Percentiles rank a stretch among this genome's conserved stretches.
Evolutionary conservation across 2,888 invertebrate species (phyloP).

Genomic region (Synergus itoensis): DNA sequence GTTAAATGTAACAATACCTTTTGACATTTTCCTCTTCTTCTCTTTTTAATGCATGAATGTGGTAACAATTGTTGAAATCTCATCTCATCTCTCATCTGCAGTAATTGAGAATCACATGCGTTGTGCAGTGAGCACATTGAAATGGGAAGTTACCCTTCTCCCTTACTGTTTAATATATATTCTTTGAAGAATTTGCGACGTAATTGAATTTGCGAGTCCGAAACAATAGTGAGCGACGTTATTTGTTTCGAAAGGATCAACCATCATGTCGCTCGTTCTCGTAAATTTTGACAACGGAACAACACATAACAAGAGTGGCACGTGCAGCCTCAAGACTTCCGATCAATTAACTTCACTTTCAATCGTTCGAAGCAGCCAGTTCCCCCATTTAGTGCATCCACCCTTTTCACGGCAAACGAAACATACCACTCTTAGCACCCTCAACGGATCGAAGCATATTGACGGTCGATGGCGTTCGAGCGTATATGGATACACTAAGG

Average conservation of each 20-base stretch:
- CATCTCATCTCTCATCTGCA: too few relatives aligned
- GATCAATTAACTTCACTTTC: slow-evolving; percentile 77
- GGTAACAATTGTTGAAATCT: too few relatives aligned
- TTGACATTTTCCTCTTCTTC: too few relatives aligned
- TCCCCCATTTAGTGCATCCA: slow-evolving; percentile 44
- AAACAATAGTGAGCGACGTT: slow-evolving; percentile 14
- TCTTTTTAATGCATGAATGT: too few relatives aligned
- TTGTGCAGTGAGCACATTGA: neutral
- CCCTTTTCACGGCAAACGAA: slow-evolving; percentile 52
- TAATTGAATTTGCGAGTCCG: neutral
- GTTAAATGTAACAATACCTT: too few relatives aligned
- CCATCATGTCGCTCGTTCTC: slow-evolving; percentile 13
- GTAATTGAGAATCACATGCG: too few relatives aligned
- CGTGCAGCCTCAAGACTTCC: slow-evolving; percentile 77
- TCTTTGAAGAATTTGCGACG: neutral
- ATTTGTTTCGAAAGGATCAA: slow-evolving; percentile 27
- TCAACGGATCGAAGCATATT: slow-evolving; percentile 73
- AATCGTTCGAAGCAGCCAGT: slow-evolving; percentile 56
- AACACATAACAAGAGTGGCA: slow-evolving; percentile 62
- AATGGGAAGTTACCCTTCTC: neutral
- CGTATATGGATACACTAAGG: slow-evolving; percentile 66
- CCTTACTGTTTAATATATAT: neutral
- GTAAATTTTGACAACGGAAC: slow-evolving; percentile 1
- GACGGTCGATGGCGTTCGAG: slow-evolving; percentile 70
- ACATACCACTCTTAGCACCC: slow-evolving; percentile 61